Evolutionary conservation across 2,797 vertebrate genomes (phyloP).

Genomic region (Sylvia borin): DNA sequence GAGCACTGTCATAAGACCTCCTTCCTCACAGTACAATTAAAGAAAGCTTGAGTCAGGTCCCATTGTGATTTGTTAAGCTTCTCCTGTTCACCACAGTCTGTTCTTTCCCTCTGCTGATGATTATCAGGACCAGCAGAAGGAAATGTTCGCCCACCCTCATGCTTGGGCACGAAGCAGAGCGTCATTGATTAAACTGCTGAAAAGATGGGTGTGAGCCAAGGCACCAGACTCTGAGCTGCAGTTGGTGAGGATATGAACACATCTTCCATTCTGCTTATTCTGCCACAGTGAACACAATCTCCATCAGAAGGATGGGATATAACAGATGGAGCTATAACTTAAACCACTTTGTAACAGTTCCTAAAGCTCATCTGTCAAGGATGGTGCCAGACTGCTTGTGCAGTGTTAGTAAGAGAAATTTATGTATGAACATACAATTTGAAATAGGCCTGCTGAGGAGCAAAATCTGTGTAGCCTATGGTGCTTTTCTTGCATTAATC

Average conservation of each 20-base stretch:
- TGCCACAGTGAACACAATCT: neutral
- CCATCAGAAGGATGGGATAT: neutral
- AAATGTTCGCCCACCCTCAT: neutral
- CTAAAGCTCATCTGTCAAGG: neutral
- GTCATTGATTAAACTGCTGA: neutral
- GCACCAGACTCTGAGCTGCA: neutral
- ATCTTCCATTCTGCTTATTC: neutral
- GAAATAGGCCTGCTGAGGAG: neutral
- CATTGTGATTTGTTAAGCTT: neutral
- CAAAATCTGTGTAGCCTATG: neutral
- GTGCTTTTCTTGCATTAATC: neutral
- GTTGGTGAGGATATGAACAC: neutral
- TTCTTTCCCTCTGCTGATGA: neutral
- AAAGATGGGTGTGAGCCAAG: neutral
- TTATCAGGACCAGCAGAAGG: neutral
- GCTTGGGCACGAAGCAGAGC: neutral
- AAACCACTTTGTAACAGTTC: neutral
- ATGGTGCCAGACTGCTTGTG: neutral
- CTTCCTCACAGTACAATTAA: neutral
- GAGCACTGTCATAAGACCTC: neutral
- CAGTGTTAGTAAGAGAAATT: neutral
- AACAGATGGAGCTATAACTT: conserved; percentile 16
- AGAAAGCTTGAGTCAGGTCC: neutral
- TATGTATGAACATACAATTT: neutral
- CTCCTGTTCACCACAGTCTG: neutral